Evolutionary conservation across 2,113 vertebrate species (phyloP).

Genomic region (Antennarius striatus): DNA sequence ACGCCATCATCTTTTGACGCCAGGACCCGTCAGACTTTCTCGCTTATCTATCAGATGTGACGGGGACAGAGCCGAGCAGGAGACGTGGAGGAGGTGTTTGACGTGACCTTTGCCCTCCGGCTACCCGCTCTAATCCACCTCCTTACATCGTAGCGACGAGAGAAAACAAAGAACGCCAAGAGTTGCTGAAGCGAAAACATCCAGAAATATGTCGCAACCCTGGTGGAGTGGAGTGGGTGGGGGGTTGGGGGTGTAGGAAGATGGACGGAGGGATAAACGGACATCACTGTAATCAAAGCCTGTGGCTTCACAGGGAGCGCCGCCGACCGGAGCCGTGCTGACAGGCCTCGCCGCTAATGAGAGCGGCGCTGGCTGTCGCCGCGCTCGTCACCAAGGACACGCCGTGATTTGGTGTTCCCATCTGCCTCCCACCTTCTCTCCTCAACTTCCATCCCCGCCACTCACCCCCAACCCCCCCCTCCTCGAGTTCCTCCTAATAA

Average conservation of each 20-base stretch:
- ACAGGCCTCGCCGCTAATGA: conserved; percentile 50
- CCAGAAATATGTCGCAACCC: neutral
- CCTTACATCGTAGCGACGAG: no score
- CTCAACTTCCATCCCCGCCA: conserved; percentile 15
- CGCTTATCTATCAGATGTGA: conserved; percentile 10
- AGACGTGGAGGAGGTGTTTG: conserved; percentile 19
- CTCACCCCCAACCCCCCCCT: conserved; percentile 11
- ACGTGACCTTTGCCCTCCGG: conserved; percentile 26
- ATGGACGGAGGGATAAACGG: conserved; percentile 6
- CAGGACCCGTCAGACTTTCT: neutral
- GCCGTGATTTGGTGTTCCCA: conserved; percentile 24
- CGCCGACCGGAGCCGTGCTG: conserved; percentile 29
- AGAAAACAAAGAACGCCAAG: no score
- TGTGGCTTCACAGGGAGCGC: conserved; percentile 3
- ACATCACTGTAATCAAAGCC: conserved; percentile 22
- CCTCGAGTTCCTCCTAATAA: neutral
- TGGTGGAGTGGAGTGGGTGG: neutral
- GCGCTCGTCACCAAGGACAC: conserved; percentile 44
- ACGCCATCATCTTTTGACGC: conserved; percentile 27
- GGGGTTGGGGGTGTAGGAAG: neutral
- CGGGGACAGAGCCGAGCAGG: conserved; percentile 6
- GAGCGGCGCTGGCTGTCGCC: conserved; percentile 17
- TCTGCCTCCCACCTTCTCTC: conserved; percentile 31
- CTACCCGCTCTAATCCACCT: conserved; percentile 2
- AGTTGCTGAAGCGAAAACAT: neutral